Evolutionary conservation across 2,888 invertebrate species (phyloP).

Genomic region (Drosophila peninsularis): DNA sequence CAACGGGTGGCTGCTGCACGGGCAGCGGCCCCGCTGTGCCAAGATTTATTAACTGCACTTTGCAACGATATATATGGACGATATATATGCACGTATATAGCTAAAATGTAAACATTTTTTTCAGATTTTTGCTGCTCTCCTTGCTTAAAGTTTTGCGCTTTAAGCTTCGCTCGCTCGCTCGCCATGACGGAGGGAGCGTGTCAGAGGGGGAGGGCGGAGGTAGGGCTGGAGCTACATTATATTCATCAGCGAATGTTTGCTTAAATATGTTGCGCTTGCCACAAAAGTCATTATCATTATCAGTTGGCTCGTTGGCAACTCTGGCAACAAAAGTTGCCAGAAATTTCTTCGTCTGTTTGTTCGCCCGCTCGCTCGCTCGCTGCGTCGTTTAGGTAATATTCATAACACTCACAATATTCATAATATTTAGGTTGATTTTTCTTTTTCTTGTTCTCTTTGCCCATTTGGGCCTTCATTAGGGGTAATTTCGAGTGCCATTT

Average conservation of each 20-base stretch:
- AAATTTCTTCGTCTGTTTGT: slow-evolving; percentile 26
- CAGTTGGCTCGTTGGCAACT: slow-evolving; percentile 32
- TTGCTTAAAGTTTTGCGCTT: slow-evolving; percentile 21
- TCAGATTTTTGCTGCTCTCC: slow-evolving; percentile 17
- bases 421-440: slow-evolving; percentile 40
- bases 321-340: slow-evolving; percentile 24
- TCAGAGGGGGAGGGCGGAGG: neutral
- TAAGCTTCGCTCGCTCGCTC: slow-evolving; percentile 3
- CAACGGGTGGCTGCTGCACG: slow-evolving; percentile 32
- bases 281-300: slow-evolving; percentile 63
- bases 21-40: slow-evolving; percentile 49
- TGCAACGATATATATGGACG: neutral
- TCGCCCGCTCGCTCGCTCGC: neutral
- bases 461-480: slow-evolving; percentile 66
- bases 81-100: neutral
- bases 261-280: slow-evolving; percentile 36
- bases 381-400: slow-evolving; percentile 32
- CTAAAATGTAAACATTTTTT: slow-evolving; percentile 1
- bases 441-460: slow-evolving; percentile 14
- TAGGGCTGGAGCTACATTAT: neutral
- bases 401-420: slow-evolving; percentile 50
- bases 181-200: neutral
- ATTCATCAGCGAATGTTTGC: slow-evolving; percentile 51
- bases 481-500: slow-evolving; percentile 66
- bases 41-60: slow-evolving; percentile 67